These are phyloP conservation scores for Heteronetta atricapilla DNA, from an alignment of 2,113 vertebrate genomes.

Conservation along the genomic window DNA sequence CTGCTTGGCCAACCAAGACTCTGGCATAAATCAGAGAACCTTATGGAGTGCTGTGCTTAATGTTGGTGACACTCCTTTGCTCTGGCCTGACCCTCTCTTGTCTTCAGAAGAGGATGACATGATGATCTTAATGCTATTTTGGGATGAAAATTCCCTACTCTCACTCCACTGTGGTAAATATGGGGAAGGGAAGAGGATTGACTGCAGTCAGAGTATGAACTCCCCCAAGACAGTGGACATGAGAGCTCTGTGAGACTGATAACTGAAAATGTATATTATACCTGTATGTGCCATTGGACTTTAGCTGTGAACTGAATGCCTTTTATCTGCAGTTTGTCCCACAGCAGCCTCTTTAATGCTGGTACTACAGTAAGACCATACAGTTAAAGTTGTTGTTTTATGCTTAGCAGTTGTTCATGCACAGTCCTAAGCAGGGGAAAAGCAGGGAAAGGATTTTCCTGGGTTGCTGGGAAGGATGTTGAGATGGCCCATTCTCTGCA, in stretches of 20 bases:
- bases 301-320: neutral
- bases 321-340: neutral
- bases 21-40: neutral
- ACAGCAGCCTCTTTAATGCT: neutral
- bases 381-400: neutral
- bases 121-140: neutral
- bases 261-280: neutral
- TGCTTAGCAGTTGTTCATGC: neutral
- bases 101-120: neutral
- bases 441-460: neutral
- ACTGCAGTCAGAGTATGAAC: neutral
- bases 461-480: neutral
- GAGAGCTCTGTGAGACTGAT: neutral
- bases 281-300: neutral
- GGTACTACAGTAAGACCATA: neutral
- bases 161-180: neutral
- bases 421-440: neutral
- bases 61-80: neutral
- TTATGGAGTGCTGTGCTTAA: neutral
- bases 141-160: neutral
- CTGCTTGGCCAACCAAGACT: neutral
- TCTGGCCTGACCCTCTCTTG: neutral
- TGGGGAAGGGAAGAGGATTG: neutral
- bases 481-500: neutral
- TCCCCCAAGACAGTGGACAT: neutral